These are phyloP conservation scores for Phalacrocorax aristotelis DNA, from an alignment of 2,113 vertebrate genomes.

Conservation along the genomic window DNA sequence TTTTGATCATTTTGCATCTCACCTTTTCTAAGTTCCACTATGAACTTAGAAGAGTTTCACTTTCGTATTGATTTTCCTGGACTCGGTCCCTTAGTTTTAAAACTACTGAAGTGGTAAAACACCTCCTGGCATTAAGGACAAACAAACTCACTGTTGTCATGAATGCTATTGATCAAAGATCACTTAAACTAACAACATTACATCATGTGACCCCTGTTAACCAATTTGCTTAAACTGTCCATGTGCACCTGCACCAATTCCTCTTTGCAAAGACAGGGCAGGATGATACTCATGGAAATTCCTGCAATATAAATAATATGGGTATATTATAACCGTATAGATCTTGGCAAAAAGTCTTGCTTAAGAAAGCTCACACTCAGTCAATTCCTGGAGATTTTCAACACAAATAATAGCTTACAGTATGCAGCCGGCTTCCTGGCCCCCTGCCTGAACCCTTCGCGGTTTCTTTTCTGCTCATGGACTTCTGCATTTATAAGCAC, in stretches of 20 bases:
- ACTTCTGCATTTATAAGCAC: constrained; percentile 44
- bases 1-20: neutral
- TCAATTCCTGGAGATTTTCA: neutral
- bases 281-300: neutral
- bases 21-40: neutral
- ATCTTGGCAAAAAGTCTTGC: neutral
- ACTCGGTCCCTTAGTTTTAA: neutral
- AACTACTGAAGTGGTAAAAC: neutral
- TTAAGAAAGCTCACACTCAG: neutral
- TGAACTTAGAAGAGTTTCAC: neutral
- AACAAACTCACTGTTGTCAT: neutral
- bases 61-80: neutral
- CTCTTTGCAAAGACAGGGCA: neutral
- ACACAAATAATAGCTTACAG: neutral
- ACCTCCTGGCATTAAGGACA: neutral
- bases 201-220: neutral
- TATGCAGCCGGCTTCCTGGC: neutral
- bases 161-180: neutral
- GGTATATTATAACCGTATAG: neutral
- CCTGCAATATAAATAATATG: neutral
- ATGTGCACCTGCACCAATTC: neutral
- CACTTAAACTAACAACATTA: neutral
- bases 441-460: constrained; percentile 22
- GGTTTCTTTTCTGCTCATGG: neutral
- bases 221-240: neutral